These are phyloP conservation scores for Drosophila incognita DNA, from an alignment of 2,888 invertebrate species.

Conservation along the genomic window DNA sequence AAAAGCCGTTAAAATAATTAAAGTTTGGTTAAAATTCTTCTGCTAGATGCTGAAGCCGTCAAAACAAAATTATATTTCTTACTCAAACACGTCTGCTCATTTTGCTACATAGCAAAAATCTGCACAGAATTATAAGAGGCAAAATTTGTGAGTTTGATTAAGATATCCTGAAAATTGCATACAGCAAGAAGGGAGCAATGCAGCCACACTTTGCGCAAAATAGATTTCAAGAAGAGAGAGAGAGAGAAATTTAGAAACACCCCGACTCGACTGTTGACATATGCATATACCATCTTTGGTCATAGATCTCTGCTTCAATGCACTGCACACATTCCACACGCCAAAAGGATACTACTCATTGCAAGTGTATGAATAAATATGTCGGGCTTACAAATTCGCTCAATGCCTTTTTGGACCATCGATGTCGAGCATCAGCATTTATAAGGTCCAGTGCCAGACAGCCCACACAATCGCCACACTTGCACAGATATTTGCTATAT, in stretches of 20 bases:
- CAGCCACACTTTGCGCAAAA: neutral
- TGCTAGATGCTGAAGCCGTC: neutral
- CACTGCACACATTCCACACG: neutral
- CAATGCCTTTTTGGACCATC: slow-evolving; percentile 19
- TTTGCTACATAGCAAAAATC: neutral
- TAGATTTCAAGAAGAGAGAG: neutral
- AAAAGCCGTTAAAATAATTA: neutral
- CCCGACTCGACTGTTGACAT: neutral
- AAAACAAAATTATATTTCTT: neutral
- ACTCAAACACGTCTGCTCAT: neutral
- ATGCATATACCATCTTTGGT: neutral
- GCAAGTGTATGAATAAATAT: slow-evolving; percentile 40
- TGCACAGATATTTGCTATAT: slow-evolving; percentile 78
- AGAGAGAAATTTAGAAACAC: neutral
- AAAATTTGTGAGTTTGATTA: neutral
- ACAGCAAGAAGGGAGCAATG: neutral
- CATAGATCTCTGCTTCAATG: neutral
- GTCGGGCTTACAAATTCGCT: slow-evolving; percentile 40
- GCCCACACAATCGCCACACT: slow-evolving; percentile 19
- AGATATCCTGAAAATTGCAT: too few relatives aligned
- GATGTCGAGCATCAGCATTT: slow-evolving; percentile 23
- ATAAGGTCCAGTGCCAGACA: slow-evolving; percentile 22
- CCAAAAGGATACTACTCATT: neutral
- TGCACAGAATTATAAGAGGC: neutral
- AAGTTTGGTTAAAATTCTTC: neutral